Evolutionary conservation across 2,888 invertebrate genomes (phyloP).

Genomic region (Platypus cylindrus): DNA sequence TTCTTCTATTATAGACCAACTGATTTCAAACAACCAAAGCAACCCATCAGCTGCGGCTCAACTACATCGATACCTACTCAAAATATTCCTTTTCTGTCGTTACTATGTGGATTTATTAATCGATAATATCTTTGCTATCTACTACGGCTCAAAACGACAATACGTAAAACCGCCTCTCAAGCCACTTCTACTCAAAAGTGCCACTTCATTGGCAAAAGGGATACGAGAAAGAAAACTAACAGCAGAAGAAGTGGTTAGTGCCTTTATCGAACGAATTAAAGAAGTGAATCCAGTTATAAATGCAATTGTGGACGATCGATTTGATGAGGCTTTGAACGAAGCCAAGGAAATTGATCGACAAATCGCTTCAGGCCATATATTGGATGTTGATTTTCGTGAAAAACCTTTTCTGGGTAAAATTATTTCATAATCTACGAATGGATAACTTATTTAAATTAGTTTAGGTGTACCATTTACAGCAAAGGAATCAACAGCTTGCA

Average conservation of each 20-base stretch:
- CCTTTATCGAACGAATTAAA: conserved; percentile 66
- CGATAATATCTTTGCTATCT: conserved; percentile 34
- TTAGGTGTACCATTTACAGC: conserved; percentile 82
- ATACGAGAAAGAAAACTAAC: conserved; percentile 51
- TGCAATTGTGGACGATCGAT: conserved; percentile 72
- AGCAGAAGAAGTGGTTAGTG: conserved; percentile 54
- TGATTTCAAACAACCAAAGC: no score
- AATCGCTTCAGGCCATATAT: conserved; percentile 44
- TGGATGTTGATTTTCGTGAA: conserved; percentile 48
- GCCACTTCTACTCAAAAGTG: conserved; percentile 47
- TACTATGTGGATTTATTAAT: conserved; percentile 37
- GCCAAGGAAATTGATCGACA: conserved; percentile 60
- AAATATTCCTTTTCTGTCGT: conserved; percentile 31
- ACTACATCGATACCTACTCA: background rate
- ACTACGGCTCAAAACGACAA: conserved; percentile 29
- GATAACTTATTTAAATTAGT: conserved; percentile 7
- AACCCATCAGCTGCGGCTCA: no score
- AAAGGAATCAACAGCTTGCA: conserved; percentile 75
- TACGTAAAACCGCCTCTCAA: conserved; percentile 29
- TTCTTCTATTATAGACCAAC: no score
- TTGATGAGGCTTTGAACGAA: conserved; percentile 62
- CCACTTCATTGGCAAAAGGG: conserved; percentile 49
- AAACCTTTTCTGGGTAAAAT: conserved; percentile 62
- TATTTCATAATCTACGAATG: background rate
- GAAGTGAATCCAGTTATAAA: conserved; percentile 63